Conservation (phyloP, 1,140 invertebrate species). For the Zaprionus lachaisei region DNA sequence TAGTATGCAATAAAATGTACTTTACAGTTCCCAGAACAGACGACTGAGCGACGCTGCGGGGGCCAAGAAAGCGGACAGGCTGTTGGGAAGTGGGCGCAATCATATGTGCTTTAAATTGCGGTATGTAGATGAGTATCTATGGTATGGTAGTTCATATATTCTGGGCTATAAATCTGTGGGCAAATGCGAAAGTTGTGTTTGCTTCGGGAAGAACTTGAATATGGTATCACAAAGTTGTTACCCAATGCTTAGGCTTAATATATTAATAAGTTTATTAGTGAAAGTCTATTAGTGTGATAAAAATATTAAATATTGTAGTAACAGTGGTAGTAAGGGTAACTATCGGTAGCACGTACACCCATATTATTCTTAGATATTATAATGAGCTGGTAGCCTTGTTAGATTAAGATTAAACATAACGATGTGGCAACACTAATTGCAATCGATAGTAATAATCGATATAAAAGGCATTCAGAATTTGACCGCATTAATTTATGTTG, state of each 20-base stretch:
- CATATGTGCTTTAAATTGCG: slow-evolving; percentile 39
- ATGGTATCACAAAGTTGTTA: not conserved
- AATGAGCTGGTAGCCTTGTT: no score
- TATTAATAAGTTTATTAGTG: no score
- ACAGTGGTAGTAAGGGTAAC: no score
- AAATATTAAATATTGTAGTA: not conserved
- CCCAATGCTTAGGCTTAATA: not conserved
- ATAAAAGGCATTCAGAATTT: no score
- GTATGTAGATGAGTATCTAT: slow-evolving; percentile 1
- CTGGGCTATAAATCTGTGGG: not conserved
- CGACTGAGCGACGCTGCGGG: not conserved
- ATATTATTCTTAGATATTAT: no score
- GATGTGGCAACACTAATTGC: no score
- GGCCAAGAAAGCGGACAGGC: not conserved
- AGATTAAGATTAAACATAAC: no score
- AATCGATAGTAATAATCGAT: no score
- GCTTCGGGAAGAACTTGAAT: not conserved
- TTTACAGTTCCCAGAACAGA: slow-evolving; percentile 35
- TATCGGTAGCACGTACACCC: no score
- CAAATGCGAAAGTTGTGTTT: slow-evolving; percentile 37
- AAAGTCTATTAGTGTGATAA: not conserved
- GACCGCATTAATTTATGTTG: not conserved
- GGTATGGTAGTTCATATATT: not conserved
- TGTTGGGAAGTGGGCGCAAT: slow-evolving; percentile 5
- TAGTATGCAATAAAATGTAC: slow-evolving; percentile 72